Evolutionary conservation across 2,888 invertebrate genomes (phyloP).

Genomic region (Caenorhabditis virilis): DNA sequence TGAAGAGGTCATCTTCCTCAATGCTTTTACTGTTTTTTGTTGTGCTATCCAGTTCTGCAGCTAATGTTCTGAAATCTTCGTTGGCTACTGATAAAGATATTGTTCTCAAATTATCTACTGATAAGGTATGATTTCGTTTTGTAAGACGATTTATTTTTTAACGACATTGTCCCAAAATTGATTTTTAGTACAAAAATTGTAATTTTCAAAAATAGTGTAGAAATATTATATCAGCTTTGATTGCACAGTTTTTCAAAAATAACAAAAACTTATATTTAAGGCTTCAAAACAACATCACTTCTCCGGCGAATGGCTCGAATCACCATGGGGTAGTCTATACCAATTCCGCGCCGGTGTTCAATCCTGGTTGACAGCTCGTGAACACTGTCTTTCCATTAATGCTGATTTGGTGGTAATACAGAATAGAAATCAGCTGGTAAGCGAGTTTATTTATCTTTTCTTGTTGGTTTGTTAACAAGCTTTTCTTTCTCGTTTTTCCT

Average conservation of each 20-base stretch:
- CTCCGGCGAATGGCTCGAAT: conserved; percentile 37
- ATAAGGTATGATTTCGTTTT: conserved; percentile 12
- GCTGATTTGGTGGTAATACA: conserved; percentile 32
- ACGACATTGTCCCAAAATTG: too few relatives aligned
- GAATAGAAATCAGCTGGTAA: conserved; percentile 28
- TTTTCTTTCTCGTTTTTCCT: conserved; percentile 2
- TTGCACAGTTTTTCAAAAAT: background rate
- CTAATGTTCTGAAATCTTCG: background rate
- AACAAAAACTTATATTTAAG: background rate
- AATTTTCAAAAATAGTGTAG: too few relatives aligned
- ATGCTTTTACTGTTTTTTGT: background rate
- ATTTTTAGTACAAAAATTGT: too few relatives aligned
- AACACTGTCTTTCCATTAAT: conserved; percentile 38
- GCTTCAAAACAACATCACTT: conserved; percentile 9
- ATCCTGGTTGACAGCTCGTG: conserved; percentile 37
- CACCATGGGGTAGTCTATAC: conserved; percentile 38
- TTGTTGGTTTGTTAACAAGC: too few relatives aligned
- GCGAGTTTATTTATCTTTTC: background rate
- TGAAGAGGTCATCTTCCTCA: too few relatives aligned
- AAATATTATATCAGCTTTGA: too few relatives aligned
- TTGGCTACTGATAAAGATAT: conserved; percentile 17
- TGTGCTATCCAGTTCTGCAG: background rate
- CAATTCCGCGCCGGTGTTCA: conserved; percentile 37
- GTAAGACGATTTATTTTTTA: too few relatives aligned
- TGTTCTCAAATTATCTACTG: conserved; percentile 32